Base-by-base conservation (phyloP, 2,797 vertebrate species). In the Semaprochilodus insignis region DNA sequence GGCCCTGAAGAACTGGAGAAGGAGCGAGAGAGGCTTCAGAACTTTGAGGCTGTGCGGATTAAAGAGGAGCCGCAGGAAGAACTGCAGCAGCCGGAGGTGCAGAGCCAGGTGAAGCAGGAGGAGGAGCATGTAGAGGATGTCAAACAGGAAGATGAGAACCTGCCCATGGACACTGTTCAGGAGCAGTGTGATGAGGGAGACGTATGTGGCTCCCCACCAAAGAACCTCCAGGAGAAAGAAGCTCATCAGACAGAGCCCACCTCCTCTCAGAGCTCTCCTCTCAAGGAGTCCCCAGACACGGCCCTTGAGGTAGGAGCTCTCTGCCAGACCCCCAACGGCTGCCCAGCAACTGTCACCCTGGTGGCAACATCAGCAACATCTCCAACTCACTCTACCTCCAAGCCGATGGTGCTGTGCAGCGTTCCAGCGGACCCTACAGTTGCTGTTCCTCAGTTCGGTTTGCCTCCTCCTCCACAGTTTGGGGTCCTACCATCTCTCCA, bases 61-160 rank as follows among this genome's bases (percentile, higher is more conserved):
- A 99, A 99, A 92, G 96, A 99, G 90, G 98, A 99, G 93, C 95
- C 94, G 62, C 95, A 95, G 88, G 97, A 97, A 91, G 93, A 95
- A 6, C 91, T 94, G 73, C 54, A 93, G 67, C 91, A 93, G 89
- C 92, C 87, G 78, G 90, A 94, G 87, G 90, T 90, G 77, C 89
- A 92, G 54, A 78, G 80, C 16, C 16, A 91, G 59, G 83, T 87
- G 25, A 87, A 89, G 71, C 78, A 86, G 59, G 88, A 89, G 67
- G 90, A 82, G 23, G 81, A 77, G 48, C 88, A 82, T n/a, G 55
- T 54, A 1, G 52, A 91, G 81, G 91, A 90, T 34, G 76, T 87
- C 31, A 87, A 89, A 54, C 75, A 86, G 65, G 88, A 89, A 66
- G 93, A 94, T 36, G 94, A 95, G 72, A 93, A 94, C 21, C 36